Evolutionary conservation across 2,888 invertebrate species (phyloP), one percentile per base, ranked within the genome.

Genomic region (Agonopterix subpropinquella): DNA sequence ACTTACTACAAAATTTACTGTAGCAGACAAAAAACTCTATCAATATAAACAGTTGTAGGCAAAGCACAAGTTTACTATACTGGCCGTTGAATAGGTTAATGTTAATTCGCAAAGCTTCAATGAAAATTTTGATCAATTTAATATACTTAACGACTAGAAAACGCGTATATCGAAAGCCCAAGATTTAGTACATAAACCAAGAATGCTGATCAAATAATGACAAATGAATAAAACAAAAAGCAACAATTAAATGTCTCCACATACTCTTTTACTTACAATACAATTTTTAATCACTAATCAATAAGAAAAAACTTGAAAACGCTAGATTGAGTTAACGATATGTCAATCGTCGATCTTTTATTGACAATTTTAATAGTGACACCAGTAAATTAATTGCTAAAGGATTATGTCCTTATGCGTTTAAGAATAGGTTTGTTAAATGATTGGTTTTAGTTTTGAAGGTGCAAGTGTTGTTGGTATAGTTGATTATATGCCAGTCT

Each of bases 271-370:
- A 42, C 42, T 42, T 42, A 55, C 49, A 42, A 11, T 41, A 18
- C 39, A 45, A 44, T 44, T 52, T 47, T 55, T 63, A 61, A 69
- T 68, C 64, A 59, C 48, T 54, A 59, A 67, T 62, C 62, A 51
- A 52, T 57, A 55, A 65, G 70, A 69, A 71, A 67, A 70, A 72
- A 67, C 60, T 63, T 53, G 61, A 56, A 64, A 66, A 62, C 64
- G 62, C 61, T 68, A 70, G 73, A 73, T 73, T 64, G 67, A 61
- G 66, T 65, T 57, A 65, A 60, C 67, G 73, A 74, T 75, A 73
- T 71, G 70, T 73, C 74, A 72, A 71, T 73, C 63, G 57, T 57
- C 67, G 65, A 68, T 65, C 52, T 55, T 57, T 56, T 58, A 54
- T 58, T 52, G 56, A 58, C 63, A 62, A 61, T 44, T 46, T 63